Percentiles rank a stretch among this genome's conserved stretches.
These are phyloP conservation scores for Camponotus fellah DNA, from an alignment of 2,888 invertebrate genomes.

Conservation along the genomic window DNA sequence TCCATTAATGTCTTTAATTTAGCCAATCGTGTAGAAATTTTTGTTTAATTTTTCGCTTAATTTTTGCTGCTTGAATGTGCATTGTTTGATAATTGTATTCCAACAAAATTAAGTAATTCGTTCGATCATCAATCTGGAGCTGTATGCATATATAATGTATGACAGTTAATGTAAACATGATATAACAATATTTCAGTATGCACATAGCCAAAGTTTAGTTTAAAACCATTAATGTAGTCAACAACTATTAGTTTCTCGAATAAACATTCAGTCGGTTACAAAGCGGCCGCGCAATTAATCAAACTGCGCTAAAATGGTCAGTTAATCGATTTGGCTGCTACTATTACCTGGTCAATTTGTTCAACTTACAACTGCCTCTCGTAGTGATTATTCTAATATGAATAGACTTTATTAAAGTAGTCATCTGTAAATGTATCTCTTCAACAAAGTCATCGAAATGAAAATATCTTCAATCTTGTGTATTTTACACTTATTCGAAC, in stretches of 20 bases:
- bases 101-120: slow-evolving; percentile 3
- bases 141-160: background rate
- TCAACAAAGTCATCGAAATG: too few species aligned
- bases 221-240: slow-evolving; percentile 27
- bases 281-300: slow-evolving; percentile 56
- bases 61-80: background rate
- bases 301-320: slow-evolving; percentile 28
- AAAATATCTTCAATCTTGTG: too few species aligned
- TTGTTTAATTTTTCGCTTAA: background rate
- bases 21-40: slow-evolving; percentile 74
- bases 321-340: slow-evolving; percentile 37
- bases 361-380: slow-evolving; percentile 66
- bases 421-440: too few species aligned
- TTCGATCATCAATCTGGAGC: background rate
- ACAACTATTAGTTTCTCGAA: slow-evolving; percentile 25
- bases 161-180: slow-evolving; percentile 4
- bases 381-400: slow-evolving; percentile 73
- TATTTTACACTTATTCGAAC: too few species aligned
- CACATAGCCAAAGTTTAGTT: slow-evolving; percentile 4
- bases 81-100: too few species aligned
- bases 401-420: slow-evolving; percentile 66
- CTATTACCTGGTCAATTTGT: slow-evolving; percentile 70
- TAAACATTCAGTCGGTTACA: slow-evolving; percentile 27
- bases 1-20: slow-evolving; percentile 73
- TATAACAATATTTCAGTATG: background rate